Percentiles rank a stretch among this genome's conserved stretches.
phyloP scores from a whole-genome alignment of 2,797 vertebrate genomes.

The Nannoperca obscura region DNA sequence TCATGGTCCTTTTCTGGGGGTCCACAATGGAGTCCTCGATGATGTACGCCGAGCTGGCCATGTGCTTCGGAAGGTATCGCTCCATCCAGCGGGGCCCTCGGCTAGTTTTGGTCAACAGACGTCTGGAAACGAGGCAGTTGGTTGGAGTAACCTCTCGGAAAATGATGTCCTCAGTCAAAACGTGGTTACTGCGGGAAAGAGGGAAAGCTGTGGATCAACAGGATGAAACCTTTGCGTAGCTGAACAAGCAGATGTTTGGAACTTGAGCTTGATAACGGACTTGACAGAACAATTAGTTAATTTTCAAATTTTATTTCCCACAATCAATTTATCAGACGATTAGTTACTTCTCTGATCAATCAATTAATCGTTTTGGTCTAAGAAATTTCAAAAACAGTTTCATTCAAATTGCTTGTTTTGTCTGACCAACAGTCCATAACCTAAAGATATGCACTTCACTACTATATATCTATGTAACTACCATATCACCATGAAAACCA shows the following conservation, averaged over 20 bases:
- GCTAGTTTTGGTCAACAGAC: conserved; percentile 97
- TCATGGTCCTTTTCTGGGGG: conserved; percentile 93
- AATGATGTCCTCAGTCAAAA: conserved; percentile 96
- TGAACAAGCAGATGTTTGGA: not conserved
- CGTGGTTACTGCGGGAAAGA: conserved; percentile 90
- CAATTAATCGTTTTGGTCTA: not conserved
- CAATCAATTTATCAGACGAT: not conserved
- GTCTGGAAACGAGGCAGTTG: conserved; percentile 94
- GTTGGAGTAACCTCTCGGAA: conserved; percentile 94
- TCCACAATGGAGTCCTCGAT: conserved; percentile 97
- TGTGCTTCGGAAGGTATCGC: conserved; percentile 92
- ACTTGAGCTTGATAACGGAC: not conserved
- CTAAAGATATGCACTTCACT: not conserved
- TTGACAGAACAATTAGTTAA: not conserved
- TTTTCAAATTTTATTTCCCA: not conserved
- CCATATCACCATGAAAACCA: not conserved
- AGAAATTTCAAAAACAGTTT: not conserved
- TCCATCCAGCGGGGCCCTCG: conserved; percentile 95
- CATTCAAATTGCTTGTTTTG: not conserved
- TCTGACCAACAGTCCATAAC: not conserved
- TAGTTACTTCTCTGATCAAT: not conserved
- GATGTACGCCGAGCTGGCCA: conserved; percentile 94
- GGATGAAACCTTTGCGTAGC: not conserved
- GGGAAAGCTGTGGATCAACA: not conserved
- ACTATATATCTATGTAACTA: not conserved